Evolutionary conservation across 2,113 vertebrate genomes (phyloP).

Genomic region (Actenoides hombroni): DNA sequence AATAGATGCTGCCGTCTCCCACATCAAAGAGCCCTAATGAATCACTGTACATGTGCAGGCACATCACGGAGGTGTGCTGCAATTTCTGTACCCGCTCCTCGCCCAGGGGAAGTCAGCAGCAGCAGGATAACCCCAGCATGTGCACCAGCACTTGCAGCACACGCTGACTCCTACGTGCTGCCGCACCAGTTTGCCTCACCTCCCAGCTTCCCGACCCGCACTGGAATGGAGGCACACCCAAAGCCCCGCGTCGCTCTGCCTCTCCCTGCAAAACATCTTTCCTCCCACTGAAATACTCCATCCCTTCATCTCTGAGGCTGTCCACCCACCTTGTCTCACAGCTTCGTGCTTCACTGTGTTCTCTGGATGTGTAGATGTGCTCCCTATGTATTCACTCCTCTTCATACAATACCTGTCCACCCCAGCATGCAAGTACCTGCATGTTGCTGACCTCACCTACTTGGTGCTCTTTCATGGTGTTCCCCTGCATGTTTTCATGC

Average conservation of each 20-base stretch:
- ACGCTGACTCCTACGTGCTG: background rate
- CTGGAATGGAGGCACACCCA: background rate
- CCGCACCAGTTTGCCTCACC: background rate
- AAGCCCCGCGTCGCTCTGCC: rapidly evolving
- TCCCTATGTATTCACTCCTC: background rate
- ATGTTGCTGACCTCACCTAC: background rate
- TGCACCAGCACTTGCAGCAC: rapidly evolving
- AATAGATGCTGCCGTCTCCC: background rate
- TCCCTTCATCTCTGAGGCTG: background rate
- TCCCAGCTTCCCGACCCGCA: rapidly evolving
- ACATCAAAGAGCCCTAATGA: rapidly evolving
- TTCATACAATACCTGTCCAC: background rate
- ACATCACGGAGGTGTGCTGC: background rate
- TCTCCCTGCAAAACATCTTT: background rate
- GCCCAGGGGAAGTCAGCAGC: background rate
- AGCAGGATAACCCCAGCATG: background rate
- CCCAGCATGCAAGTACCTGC: background rate
- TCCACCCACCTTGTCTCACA: background rate
- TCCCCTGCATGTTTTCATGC: background rate
- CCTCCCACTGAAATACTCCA: background rate
- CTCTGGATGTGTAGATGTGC: background rate
- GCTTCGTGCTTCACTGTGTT: background rate
- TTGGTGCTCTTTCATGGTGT: background rate
- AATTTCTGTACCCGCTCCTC: background rate
- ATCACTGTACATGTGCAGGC: rapidly evolving